Evolutionary conservation across 1,140 invertebrate species (phyloP).

Genomic region (Orchestia grillus): DNA sequence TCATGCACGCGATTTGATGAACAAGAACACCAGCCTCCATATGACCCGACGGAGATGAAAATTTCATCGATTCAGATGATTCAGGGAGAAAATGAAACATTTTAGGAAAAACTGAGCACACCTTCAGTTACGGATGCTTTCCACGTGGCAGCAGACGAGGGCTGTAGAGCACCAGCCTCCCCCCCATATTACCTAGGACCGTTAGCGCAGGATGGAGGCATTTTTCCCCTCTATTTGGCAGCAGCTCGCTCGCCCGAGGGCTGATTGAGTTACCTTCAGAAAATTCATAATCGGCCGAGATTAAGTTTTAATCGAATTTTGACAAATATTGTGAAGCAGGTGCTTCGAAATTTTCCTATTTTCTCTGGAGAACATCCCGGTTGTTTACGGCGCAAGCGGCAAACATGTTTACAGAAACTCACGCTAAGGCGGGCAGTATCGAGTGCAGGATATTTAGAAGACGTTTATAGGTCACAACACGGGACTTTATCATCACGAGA

Average conservation of each 20-base stretch:
- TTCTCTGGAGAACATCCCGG: background rate
- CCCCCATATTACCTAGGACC: background rate
- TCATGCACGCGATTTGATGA: too few species aligned
- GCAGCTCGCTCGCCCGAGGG: background rate
- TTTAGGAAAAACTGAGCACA: background rate
- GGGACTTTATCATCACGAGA: background rate
- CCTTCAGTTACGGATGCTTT: too few species aligned
- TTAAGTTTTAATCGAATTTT: conserved; percentile 39
- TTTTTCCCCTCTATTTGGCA: background rate
- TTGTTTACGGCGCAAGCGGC: conserved; percentile 20
- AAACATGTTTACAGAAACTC: conserved; percentile 51
- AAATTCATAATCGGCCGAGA: conserved; percentile 29
- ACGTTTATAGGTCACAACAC: conserved; percentile 3
- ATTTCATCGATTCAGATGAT: too few species aligned
- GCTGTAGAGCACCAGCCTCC: too few species aligned
- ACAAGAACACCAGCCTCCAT: too few species aligned
- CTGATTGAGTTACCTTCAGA: background rate
- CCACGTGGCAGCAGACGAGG: too few species aligned
- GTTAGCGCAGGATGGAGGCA: background rate
- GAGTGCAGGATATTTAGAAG: conserved; percentile 4
- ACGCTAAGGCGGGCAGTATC: background rate
- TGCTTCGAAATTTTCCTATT: background rate
- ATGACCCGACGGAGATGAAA: too few species aligned
- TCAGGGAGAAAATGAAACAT: background rate
- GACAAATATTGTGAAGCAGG: conserved; percentile 13